Conservation (phyloP, 2,113 vertebrate species). For the Eublepharis macularius region DNA sequence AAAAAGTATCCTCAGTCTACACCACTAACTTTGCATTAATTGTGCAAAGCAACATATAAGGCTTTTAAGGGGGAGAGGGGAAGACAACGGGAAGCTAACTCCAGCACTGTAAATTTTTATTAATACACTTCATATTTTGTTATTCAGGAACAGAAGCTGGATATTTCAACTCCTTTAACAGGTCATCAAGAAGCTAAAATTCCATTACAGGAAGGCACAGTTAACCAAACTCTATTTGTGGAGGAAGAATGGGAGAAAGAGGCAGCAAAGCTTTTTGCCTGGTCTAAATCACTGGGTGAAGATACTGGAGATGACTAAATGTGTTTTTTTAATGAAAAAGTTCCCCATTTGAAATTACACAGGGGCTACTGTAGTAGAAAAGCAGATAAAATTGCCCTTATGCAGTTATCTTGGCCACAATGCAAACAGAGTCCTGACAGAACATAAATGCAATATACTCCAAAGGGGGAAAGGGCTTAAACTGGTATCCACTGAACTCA, state of each 20-base stretch:
- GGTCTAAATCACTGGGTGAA: conserved; percentile 57
- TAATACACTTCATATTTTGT: background rate
- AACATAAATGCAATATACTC: conserved; percentile 6
- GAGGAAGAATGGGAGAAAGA: conserved; percentile 68
- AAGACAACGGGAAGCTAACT: background rate
- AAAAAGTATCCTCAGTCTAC: background rate
- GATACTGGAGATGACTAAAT: background rate
- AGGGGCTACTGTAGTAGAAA: background rate
- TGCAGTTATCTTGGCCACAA: background rate
- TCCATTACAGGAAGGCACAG: background rate
- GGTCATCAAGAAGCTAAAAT: background rate
- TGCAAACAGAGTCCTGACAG: conserved; percentile 23
- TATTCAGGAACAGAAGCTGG: background rate
- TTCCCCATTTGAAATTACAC: background rate
- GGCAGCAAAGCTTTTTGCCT: conserved; percentile 57
- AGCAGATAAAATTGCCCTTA: conserved; percentile 19
- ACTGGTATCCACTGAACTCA: background rate
- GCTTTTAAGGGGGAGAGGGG: background rate
- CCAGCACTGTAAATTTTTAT: background rate
- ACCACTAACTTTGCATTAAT: background rate
- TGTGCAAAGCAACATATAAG: background rate
- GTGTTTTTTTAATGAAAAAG: background rate
- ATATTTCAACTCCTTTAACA: accelerated
- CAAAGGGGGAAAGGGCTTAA: background rate
- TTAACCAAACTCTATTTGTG: conserved; percentile 21